Base-by-base conservation (phyloP, 2,888 invertebrate species). In the Acronicta leporina region DNA sequence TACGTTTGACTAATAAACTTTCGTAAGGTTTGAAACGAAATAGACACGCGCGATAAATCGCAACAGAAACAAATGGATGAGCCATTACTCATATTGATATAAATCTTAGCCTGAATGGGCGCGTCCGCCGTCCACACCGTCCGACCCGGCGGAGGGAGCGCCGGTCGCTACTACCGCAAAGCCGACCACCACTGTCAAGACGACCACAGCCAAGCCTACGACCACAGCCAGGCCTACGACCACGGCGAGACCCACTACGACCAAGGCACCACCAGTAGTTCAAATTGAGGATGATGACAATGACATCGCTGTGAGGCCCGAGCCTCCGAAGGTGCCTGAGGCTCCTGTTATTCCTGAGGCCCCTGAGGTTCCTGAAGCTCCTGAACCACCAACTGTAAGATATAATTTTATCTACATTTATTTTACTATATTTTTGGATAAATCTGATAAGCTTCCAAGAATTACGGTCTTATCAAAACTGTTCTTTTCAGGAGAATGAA, bases 71-170 rank as follows among this genome's bases (percentile, higher is more conserved):
- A 83, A 86, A 83, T 81, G 77, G 62, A 66, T 68, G 58, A 62
- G 49, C 73, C 79, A 82, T 85, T 79, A 83, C 73, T 85, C 81
- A 84, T 82, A 80, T 77, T 73, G 80, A 84, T 82, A 69, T 64
- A 79, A 73, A 80, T 80, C 82, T 89, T 81, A 97, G 97, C 97
- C 97, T 76, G 97, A 97, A 84, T 97, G 97, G 97, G 97, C 97
- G 45, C 95, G 96, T 65, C 97, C 97, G 14, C 97, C 97, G 61
- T 96, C 97, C 65, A 97, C 97, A 5, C 93, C 96, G 15, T 80
- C 92, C 10, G 95, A 95, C 80, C 92, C 95, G 20, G 89, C 95
- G 27, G 95, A 95, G 80, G 89, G 95, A 40, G 89, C 89, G 5
- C 89, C 93, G 2, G 77, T 87, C 56, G 75, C 80, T 15, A 78